These are phyloP conservation scores for Bufo bufo DNA, from an alignment of 2,113 vertebrate species.

Conservation along the genomic window DNA sequence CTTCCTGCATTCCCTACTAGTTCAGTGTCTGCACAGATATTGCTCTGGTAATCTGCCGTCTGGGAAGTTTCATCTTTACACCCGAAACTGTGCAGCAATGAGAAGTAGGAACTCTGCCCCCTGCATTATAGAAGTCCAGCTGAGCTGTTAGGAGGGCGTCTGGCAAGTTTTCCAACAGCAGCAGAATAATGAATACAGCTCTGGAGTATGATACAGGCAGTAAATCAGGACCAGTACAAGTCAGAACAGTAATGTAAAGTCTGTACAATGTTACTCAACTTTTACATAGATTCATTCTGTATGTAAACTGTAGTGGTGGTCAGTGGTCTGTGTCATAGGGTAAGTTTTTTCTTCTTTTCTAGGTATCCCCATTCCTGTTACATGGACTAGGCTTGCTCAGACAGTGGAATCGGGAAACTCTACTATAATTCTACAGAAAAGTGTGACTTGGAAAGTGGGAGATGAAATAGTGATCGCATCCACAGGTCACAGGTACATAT, in stretches of 20 bases:
- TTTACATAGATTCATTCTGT: not conserved
- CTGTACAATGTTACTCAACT: not conserved
- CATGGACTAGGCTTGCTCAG: constrained; percentile 81
- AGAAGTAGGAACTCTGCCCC: no score
- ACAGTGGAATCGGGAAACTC: constrained; percentile 72
- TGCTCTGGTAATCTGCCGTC: not conserved
- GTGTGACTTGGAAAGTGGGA: constrained; percentile 79
- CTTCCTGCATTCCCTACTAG: not conserved
- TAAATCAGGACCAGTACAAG: no score
- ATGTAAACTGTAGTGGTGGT: no score
- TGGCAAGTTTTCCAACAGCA: no score
- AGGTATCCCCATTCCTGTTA: constrained; percentile 81
- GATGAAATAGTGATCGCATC: constrained; percentile 81
- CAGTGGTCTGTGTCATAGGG: not conserved
- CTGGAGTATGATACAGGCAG: no score
- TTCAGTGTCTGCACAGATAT: not conserved
- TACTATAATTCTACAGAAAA: constrained; percentile 72
- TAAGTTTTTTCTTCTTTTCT: constrained; percentile 44
- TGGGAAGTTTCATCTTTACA: not conserved
- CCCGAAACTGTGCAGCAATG: not conserved
- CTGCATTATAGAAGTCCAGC: no score
- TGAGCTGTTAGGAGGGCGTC: no score
- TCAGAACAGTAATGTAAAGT: no score
- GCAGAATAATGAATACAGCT: no score
- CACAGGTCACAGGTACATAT: constrained; percentile 80